A percentile compares a stretch with the other conserved stretches of the same genome.
These are phyloP conservation scores for Pachypanchax playfairii DNA, from an alignment of 2,113 vertebrate genomes.

Conservation along the genomic window DNA sequence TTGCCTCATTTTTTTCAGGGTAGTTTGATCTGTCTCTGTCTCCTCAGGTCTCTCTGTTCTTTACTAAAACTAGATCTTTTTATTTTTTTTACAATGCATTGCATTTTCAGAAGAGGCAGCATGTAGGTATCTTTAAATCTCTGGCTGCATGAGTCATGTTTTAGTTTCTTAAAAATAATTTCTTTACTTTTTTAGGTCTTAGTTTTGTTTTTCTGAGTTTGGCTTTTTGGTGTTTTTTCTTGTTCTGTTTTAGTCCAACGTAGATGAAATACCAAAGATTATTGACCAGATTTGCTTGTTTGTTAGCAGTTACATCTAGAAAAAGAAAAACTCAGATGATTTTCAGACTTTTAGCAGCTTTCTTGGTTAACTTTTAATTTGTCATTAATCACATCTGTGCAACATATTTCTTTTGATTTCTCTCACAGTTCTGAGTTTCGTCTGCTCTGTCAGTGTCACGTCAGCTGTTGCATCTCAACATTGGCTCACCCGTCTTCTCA, in stretches of 20 bases:
- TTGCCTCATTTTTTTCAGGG: slow-evolving; percentile 58
- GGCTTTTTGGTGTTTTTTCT: slow-evolving; percentile 32
- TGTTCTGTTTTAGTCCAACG: slow-evolving; percentile 31
- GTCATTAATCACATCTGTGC: slow-evolving; percentile 19
- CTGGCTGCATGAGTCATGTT: slow-evolving; percentile 76
- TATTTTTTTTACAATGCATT: slow-evolving; percentile 75
- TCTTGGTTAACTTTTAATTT: slow-evolving; percentile 18
- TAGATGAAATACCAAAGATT: slow-evolving; percentile 1
- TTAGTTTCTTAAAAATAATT: slow-evolving; percentile 32
- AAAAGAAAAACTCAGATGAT: background rate
- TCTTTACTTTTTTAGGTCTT: slow-evolving; percentile 13
- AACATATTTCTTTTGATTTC: slow-evolving; percentile 22
- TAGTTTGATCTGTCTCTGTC: slow-evolving; percentile 63
- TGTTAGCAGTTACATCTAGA: slow-evolving; percentile 18
- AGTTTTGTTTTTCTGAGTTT: slow-evolving; percentile 7
- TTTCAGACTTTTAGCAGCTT: slow-evolving; percentile 24
- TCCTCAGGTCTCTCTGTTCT: slow-evolving; percentile 71
- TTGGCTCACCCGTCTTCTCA: slow-evolving; percentile 22
- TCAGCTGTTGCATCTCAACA: slow-evolving; percentile 40
- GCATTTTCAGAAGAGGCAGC: slow-evolving; percentile 75
- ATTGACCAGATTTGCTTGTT: slow-evolving; percentile 32
- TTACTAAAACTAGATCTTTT: slow-evolving; percentile 78
- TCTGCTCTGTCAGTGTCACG: slow-evolving; percentile 31
- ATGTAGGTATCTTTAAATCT: slow-evolving; percentile 72
- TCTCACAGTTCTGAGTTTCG: slow-evolving; percentile 9